These are phyloP conservation scores for Acanthiza pusilla DNA, from an alignment of 2,797 vertebrate genomes.

Conservation along the genomic window DNA sequence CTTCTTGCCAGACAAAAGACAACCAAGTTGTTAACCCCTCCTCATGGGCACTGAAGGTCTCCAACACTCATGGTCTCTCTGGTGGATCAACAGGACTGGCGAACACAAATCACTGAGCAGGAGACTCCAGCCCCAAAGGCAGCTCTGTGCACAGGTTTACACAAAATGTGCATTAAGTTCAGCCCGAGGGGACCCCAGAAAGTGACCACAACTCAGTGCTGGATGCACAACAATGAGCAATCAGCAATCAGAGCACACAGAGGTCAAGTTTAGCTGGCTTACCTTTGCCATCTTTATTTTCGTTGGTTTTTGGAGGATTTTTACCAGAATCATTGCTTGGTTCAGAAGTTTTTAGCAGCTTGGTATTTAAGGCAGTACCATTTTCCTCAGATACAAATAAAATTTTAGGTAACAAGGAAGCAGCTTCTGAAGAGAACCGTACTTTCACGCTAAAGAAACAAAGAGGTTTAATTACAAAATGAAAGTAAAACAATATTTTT, in stretches of 20 bases:
- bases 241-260: background rate
- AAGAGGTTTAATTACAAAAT: background rate
- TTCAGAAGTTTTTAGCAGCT: background rate
- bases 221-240: background rate
- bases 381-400: slow-evolving; percentile 46
- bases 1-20: background rate
- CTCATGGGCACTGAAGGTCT: background rate
- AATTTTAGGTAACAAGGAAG: slow-evolving; percentile 66
- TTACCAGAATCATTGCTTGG: background rate
- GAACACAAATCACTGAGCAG: background rate
- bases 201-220: background rate
- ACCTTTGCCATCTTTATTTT: background rate
- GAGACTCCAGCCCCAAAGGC: background rate
- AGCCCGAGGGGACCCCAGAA: background rate
- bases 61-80: background rate
- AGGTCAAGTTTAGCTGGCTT: background rate
- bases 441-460: slow-evolving; percentile 60
- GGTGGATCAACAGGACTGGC: background rate
- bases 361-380: background rate
- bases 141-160: background rate
- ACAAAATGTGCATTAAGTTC: background rate
- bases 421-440: slow-evolving; percentile 61
- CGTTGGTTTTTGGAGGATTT: background rate
- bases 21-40: background rate
- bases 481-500: background rate